Evolutionary conservation across 1,140 invertebrate species (phyloP), one percentile per base, ranked within the genome.

Genomic region (Triops cancriformis): DNA sequence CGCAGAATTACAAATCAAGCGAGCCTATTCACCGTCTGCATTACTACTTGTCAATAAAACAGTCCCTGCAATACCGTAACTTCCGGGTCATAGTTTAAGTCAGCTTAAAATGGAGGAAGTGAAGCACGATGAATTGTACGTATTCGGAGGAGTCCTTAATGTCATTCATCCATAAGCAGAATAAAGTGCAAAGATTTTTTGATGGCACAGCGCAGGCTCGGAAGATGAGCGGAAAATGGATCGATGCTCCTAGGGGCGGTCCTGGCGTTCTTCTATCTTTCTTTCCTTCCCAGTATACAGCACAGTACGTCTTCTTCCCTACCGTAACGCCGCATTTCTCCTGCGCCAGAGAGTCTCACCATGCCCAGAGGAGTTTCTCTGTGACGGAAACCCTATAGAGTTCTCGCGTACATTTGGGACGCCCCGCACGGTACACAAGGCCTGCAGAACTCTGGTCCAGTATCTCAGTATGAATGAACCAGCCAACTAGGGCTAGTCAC

Each of bases 391-490:
- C 31, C 51, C 51, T 64, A 18, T 64, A 64, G 51, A 64, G 23
- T 64, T 64, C 51, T 64, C 18, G 51, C 4, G 51, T 64, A 64
- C 51, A 12, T 64, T 64, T 23, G n/a, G 51, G 51, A 64, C 51
- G 51, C 51, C 51, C 45, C 51, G 51, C 18, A 64, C 51, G 51
- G 51, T 64, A 18, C 51, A 64, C 14, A 64, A 64, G 23, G 18
- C 51, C 18, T 23, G 51, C n/a, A 64, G 51, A 64, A 23, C 14
- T 64, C 51, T 23, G 23, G 51, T 18, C 51, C 51, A 18, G n/a
- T 64, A 64, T 23, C 51, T 64, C 51, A 64, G 51, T 64, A 64
- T 64, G 51, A 64, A 64, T 64, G 51, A 64, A 64, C 51, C 51
- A 18, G 51, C 51, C 51, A n/a, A n/a, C 18, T 64, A 18, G 14